These are phyloP conservation scores for Cynocephalus volans DNA, from an alignment of 2,113 vertebrate genomes.

Conservation along the genomic window DNA sequence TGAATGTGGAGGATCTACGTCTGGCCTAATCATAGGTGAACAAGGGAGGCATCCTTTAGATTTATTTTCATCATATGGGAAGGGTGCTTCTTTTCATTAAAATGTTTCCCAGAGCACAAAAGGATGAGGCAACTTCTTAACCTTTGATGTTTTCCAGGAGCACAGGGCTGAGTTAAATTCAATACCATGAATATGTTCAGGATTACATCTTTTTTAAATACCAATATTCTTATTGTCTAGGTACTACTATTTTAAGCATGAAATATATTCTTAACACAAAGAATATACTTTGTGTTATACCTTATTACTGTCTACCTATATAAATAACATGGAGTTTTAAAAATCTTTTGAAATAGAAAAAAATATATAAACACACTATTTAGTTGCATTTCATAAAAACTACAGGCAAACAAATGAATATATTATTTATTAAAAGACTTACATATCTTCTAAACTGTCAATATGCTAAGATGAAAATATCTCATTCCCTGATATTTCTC, in stretches of 20 bases:
- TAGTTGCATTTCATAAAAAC: slow-evolving; percentile 48
- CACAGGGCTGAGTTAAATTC: not conserved
- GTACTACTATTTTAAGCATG: slow-evolving; percentile 66
- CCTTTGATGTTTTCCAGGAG: not conserved
- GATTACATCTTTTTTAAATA: not conserved
- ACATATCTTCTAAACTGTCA: slow-evolving; percentile 66
- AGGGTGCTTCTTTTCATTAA: not conserved
- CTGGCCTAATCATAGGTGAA: not conserved
- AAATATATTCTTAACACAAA: slow-evolving; percentile 62
- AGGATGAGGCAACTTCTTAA: not conserved
- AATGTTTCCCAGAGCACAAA: not conserved
- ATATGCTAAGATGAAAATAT: slow-evolving; percentile 53
- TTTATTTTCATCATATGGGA: not conserved
- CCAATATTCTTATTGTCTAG: slow-evolving; percentile 58
- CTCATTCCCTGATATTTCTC: slow-evolving; percentile 76
- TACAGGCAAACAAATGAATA: slow-evolving; percentile 47
- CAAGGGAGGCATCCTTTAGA: not conserved
- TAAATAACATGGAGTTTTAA: slow-evolving; percentile 6
- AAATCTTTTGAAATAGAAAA: slow-evolving; percentile 23
- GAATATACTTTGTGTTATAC: too few species aligned
- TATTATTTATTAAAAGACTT: slow-evolving; percentile 51
- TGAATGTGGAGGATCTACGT: not conserved
- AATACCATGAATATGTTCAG: not conserved
- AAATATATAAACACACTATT: not conserved
- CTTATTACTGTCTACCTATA: not conserved